phyloP scores from a whole-genome alignment of 2,888 invertebrate species.

The Idaea straminata region DNA sequence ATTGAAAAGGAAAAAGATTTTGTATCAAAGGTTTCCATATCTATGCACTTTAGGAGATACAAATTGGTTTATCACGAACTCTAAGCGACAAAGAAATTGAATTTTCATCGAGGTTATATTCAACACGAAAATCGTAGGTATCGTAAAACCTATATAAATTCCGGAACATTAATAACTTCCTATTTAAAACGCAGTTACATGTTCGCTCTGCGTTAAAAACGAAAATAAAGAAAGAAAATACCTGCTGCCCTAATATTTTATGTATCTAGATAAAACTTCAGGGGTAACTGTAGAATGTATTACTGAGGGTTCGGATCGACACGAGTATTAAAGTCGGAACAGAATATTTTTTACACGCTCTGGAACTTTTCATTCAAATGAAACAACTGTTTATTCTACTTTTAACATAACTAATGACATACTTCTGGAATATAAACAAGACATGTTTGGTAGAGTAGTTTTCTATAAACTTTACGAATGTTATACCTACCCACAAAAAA shows the following conservation, averaged over 20 bases:
- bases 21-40: neutral
- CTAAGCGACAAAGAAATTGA: neutral
- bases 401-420: neutral
- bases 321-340: slow-evolving; percentile 1
- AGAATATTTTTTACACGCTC: neutral
- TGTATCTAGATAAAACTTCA: slow-evolving; percentile 44
- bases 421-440: neutral
- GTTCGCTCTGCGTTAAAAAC: slow-evolving; percentile 35
- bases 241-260: slow-evolving; percentile 35
- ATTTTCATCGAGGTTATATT: neutral
- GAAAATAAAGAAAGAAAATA: slow-evolving; percentile 35
- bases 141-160: neutral
- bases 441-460: neutral
- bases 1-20: neutral
- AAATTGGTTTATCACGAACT: neutral
- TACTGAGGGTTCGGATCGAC: slow-evolving; percentile 33
- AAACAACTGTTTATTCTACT: neutral
- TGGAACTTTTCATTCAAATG: neutral
- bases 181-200: slow-evolving; percentile 18
- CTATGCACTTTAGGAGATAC: neutral
- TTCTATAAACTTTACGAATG: neutral
- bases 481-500: neutral
- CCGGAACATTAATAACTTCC: neutral
- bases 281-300: slow-evolving; percentile 46
- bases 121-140: neutral